Evolutionary conservation across 2,888 invertebrate species (phyloP).

Genomic region (Anoncus sp.): DNA sequence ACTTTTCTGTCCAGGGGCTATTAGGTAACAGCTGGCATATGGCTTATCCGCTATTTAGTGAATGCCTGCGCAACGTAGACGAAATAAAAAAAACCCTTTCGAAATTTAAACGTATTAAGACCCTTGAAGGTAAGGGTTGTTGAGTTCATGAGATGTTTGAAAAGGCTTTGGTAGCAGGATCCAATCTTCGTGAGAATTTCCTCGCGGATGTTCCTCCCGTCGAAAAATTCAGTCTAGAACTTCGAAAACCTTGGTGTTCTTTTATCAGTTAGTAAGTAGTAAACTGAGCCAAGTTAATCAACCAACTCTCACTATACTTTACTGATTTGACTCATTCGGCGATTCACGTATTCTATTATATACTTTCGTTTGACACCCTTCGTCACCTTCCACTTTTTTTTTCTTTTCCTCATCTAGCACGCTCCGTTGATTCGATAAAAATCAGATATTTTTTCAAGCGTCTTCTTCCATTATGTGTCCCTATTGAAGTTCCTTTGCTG

Average conservation of each 20-base stretch:
- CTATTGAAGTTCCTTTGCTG: slow-evolving; percentile 20
- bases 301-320: too few relatives aligned
- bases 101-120: neutral
- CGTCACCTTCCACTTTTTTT: too few relatives aligned
- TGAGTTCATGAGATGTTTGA: neutral
- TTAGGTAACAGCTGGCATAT: slow-evolving; percentile 74
- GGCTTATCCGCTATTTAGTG: slow-evolving; percentile 64
- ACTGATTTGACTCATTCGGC: too few relatives aligned
- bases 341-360: too few relatives aligned
- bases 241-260: too few relatives aligned
- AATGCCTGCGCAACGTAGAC: neutral
- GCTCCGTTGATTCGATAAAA: slow-evolving; percentile 41
- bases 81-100: slow-evolving; percentile 2
- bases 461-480: slow-evolving; percentile 7
- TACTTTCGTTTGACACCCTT: too few relatives aligned
- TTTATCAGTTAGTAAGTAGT: too few relatives aligned
- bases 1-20: slow-evolving; percentile 70
- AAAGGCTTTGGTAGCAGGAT: neutral
- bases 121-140: slow-evolving; percentile 2
- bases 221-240: too few relatives aligned
- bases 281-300: too few relatives aligned
- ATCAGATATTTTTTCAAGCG: slow-evolving; percentile 39
- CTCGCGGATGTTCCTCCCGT: slow-evolving; percentile 2
- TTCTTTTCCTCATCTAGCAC: neutral
- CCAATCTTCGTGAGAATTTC: slow-evolving; percentile 17